Conservation (phyloP, 2,113 vertebrate genomes). For the Scomber scombrus region DNA sequence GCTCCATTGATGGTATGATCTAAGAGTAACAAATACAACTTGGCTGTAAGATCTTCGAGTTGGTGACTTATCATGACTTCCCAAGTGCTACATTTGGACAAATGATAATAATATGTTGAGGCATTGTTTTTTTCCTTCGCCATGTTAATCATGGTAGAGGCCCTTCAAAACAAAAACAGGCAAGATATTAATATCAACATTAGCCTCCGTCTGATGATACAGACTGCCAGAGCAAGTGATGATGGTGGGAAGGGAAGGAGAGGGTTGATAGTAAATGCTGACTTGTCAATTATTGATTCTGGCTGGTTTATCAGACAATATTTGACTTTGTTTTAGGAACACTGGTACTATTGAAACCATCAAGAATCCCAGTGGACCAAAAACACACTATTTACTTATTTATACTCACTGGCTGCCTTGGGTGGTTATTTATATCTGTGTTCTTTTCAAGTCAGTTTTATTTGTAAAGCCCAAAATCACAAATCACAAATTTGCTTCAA, state of each 20-base stretch:
- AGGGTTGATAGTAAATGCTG: background rate
- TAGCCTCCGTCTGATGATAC: slow-evolving; percentile 19
- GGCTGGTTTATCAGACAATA: slow-evolving; percentile 18
- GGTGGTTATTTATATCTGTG: no score
- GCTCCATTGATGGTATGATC: slow-evolving; percentile 8
- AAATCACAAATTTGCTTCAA: background rate
- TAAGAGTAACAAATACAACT: slow-evolving; percentile 8
- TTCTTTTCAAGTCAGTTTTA: background rate
- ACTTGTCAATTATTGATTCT: slow-evolving; percentile 24
- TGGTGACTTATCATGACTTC: slow-evolving; percentile 7
- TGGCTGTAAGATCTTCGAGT: slow-evolving; percentile 5
- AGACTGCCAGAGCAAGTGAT: background rate
- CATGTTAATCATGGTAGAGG: background rate
- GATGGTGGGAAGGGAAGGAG: background rate
- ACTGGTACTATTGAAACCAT: background rate
- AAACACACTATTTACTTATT: background rate
- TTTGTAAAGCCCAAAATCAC: no score
- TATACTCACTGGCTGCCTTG: background rate
- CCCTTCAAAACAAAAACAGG: background rate
- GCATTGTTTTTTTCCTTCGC: background rate
- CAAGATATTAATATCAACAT: background rate
- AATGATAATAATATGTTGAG: background rate
- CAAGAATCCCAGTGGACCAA: slow-evolving; percentile 10
- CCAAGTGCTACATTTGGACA: background rate
- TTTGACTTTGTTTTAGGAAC: slow-evolving; percentile 18